Conservation (phyloP, 2,797 vertebrate species). For the Leptodactylus fallax region DNA sequence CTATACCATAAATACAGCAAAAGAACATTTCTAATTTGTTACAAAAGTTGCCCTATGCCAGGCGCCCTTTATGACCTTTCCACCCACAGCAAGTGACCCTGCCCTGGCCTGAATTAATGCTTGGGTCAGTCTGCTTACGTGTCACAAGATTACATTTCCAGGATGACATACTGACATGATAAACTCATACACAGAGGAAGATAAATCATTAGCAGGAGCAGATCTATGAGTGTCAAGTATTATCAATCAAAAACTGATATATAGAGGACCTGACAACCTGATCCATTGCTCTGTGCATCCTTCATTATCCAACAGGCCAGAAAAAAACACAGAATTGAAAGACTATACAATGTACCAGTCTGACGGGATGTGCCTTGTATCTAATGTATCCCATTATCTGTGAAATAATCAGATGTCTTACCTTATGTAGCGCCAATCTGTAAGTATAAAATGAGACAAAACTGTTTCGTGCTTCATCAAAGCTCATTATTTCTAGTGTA, state of each 20-base stretch:
- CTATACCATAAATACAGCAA: not conserved
- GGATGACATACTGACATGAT: not conserved
- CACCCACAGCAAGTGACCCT: not conserved
- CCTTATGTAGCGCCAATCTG: conserved; percentile 41
- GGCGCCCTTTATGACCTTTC: not conserved
- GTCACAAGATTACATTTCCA: not conserved
- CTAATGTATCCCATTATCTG: not conserved
- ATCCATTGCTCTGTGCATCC: not conserved
- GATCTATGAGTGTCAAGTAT: not conserved
- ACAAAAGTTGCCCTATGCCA: too few relatives aligned
- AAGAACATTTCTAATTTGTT: not conserved
- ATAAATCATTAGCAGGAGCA: not conserved
- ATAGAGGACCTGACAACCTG: not conserved
- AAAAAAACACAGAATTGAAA: not conserved
- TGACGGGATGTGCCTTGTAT: not conserved
- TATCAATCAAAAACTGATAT: not conserved
- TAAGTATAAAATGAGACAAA: not conserved
- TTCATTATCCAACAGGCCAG: not conserved
- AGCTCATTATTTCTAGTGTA: conserved; percentile 19
- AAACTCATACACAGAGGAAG: not conserved
- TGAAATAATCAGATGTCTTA: conserved; percentile 26
- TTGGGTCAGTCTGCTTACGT: not conserved
- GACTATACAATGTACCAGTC: not conserved
- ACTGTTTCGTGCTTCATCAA: conserved; percentile 29
- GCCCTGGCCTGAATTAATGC: not conserved